Evolutionary conservation across 2,888 invertebrate species (phyloP), one percentile per base, ranked within the genome.

Genomic region (Perithous albicinctus): DNA sequence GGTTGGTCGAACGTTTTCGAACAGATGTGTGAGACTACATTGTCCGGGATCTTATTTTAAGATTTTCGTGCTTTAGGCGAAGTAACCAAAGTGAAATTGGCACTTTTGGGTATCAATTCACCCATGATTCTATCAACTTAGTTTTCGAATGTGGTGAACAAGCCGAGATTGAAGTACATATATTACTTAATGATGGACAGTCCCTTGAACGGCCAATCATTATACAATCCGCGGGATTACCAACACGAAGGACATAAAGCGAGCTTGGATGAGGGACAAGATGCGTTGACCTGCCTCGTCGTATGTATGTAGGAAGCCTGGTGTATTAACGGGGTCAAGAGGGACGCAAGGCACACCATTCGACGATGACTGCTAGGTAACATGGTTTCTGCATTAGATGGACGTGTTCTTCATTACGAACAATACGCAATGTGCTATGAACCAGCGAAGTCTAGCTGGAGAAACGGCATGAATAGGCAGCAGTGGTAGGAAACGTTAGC

Each of bases 341-440:
- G 86, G 87, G 80, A 76, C 66, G 77, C 51, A 46, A 80, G 78
- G 66, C 48, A 66, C 59, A 63, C 66, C 59, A 56, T 70, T 67
- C 66, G 78, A 41, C 79, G 73, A 84, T 85, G 85, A 84, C 80
- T 84, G 76, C 76, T 79, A 61, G 75, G 85, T 83, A n/a, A 92
- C 92, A 92, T 82, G 92, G 85, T 91, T 92, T 91, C 90, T 91
- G 91, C 92, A 92, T 92, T 92, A 92, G 90, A 90, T 89, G 88
- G 89, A 90, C 91, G 87, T 88, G 90, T 90, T 91, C 89, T 90
- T 92, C 89, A 88, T 92, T 89, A 91, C 88, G 88, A 88, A 90
- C 89, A 90, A 90, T 90, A 91, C 59, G 59, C 46, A 59, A 76
- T 66, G 48, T 69, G 48, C 61, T 74, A 78, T 81, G 74, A 74